Evolutionary conservation across 2,888 invertebrate species (phyloP).

Genomic region (Polymixis lichenea): DNA sequence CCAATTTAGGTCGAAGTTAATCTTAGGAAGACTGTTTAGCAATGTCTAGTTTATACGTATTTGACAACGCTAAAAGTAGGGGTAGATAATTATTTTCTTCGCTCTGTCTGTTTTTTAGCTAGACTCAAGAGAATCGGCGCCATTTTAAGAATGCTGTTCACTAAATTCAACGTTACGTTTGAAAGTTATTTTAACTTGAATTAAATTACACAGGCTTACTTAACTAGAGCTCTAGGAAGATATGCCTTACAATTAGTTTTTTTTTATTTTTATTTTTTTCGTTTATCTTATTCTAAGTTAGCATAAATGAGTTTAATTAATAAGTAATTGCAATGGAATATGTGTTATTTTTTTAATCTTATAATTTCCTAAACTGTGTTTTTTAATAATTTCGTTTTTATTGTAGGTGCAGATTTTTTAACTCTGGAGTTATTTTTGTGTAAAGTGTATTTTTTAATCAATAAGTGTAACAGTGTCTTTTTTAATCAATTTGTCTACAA

Average conservation of each 20-base stretch:
- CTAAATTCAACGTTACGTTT: slow-evolving; percentile 21
- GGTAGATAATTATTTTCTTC: background rate
- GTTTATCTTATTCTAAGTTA: slow-evolving; percentile 54
- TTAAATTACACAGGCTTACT: slow-evolving; percentile 43
- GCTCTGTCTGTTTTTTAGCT: background rate
- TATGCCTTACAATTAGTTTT: slow-evolving; percentile 57
- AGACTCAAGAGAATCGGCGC: slow-evolving; percentile 7
- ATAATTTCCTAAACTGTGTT: slow-evolving; percentile 40
- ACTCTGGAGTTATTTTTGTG: slow-evolving; percentile 53
- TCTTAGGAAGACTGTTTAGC: background rate
- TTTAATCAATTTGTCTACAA: slow-evolving; percentile 42
- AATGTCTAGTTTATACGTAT: background rate
- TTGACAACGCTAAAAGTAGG: background rate
- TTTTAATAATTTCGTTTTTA: slow-evolving; percentile 30
- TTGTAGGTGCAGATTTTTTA: slow-evolving; percentile 55
- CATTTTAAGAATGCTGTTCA: slow-evolving; percentile 12
- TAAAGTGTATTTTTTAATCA: slow-evolving; percentile 30
- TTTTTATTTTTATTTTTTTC: slow-evolving; percentile 50
- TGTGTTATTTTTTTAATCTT: slow-evolving; percentile 10
- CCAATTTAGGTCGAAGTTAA: background rate
- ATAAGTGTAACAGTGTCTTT: slow-evolving; percentile 38
- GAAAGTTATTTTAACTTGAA: slow-evolving; percentile 29
- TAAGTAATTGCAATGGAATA: slow-evolving; percentile 33
- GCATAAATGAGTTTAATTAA: slow-evolving; percentile 44
- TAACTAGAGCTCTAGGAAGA: slow-evolving; percentile 51